Evolutionary conservation across 2,113 vertebrate genomes (phyloP).

Genomic region (Pollachius pollachius): DNA sequence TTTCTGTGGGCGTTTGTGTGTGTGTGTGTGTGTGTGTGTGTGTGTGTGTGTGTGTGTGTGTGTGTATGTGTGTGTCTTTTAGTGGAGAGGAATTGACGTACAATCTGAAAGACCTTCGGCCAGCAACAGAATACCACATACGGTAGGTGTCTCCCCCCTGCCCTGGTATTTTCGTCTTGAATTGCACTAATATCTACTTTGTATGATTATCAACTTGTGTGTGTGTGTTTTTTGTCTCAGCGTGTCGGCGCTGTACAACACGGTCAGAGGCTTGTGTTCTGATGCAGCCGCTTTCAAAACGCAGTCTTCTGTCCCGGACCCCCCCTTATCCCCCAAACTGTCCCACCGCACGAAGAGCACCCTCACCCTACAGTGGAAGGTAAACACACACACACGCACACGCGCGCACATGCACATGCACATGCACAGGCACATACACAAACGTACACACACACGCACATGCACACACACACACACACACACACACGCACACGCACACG

Average conservation of each 20-base stretch:
- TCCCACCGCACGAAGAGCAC: conserved; percentile 90
- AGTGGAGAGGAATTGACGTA: conserved; percentile 96
- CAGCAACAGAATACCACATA: conserved; percentile 93
- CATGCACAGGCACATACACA: background rate
- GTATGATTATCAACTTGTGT: background rate
- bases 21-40: background rate
- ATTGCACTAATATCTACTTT: too few relatives aligned
- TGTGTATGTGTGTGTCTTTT: conserved; percentile 46
- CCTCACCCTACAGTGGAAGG: conserved; percentile 96
- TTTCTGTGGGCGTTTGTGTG: background rate
- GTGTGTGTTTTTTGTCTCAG: conserved; percentile 62
- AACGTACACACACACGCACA: too few relatives aligned
- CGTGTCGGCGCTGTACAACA: conserved; percentile 86
- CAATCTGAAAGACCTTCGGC: conserved; percentile 92
- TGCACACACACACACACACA: too few relatives aligned
- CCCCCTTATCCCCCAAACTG: conserved; percentile 86
- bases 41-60: background rate
- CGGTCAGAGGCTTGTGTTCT: conserved; percentile 87
- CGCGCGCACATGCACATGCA: background rate
- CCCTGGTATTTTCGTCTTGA: background rate
- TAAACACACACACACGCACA: conserved; percentile 43
- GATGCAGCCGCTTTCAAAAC: conserved; percentile 90
- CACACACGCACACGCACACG: too few relatives aligned
- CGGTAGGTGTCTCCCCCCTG: conserved; percentile 74
- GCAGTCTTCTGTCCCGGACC: conserved; percentile 88